Evolutionary conservation across 2,113 vertebrate species (phyloP).

Genomic region (Rhegmatorhina hoffmannsi): DNA sequence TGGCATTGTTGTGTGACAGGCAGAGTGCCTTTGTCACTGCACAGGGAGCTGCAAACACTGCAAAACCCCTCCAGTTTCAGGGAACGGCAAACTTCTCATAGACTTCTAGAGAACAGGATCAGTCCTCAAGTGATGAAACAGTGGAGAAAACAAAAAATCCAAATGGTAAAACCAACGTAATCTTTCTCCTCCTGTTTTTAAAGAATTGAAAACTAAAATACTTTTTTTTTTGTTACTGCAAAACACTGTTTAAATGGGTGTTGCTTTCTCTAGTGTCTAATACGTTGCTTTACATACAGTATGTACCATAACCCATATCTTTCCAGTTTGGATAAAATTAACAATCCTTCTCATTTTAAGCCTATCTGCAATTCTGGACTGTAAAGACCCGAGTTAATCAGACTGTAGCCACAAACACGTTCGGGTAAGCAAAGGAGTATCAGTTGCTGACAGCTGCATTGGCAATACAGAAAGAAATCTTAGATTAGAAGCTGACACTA

Average conservation of each 20-base stretch:
- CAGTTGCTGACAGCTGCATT: neutral
- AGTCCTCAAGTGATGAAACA: neutral
- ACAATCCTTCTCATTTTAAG: neutral
- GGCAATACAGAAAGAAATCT: neutral
- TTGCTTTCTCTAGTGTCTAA: neutral
- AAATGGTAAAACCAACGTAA: neutral
- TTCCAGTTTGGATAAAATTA: neutral
- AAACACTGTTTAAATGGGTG: neutral
- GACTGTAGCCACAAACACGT: constrained; percentile 3
- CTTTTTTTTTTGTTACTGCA: neutral
- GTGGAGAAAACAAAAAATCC: neutral
- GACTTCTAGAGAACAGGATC: neutral
- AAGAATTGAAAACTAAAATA: neutral
- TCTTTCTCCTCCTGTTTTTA: neutral
- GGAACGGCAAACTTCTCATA: neutral
- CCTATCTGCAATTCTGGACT: constrained; percentile 8
- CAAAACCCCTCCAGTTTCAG: neutral
- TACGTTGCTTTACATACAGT: neutral
- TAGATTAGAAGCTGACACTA: neutral
- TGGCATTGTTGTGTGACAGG: fast-evolving
- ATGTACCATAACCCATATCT: neutral
- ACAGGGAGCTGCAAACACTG: neutral
- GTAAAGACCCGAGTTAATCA: constrained; percentile 34
- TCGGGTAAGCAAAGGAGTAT: constrained; percentile 3
- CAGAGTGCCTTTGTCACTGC: neutral